Evolutionary conservation across 2,113 vertebrate species (phyloP), one percentile per base, ranked within the genome.

Genomic region (Anseranas semipalmata): DNA sequence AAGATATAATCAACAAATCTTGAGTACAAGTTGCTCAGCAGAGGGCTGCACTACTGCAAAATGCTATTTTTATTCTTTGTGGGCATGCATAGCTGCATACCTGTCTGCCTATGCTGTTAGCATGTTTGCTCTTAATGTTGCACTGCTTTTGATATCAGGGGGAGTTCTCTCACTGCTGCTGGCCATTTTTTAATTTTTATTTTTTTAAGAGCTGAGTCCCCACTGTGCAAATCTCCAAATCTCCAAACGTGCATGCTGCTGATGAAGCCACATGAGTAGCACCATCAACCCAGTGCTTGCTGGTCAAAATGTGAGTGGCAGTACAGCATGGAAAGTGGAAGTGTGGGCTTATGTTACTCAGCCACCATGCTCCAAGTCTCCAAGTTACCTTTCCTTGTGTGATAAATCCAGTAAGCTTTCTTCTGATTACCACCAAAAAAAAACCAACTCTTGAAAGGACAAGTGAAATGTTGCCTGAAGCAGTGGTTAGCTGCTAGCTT

Each of bases 1-100:
- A 70, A 93, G 76, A 75, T 52, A 55, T 66, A 88, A 95, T 95
- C 89, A 90, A 96, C 95, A 95, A 71, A 86, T 90, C 86, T 87
- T 86, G 46, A 87, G 82, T 78, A 81, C 37, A 72, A 50, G 41
- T 93, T 87, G 55, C 76, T 89, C 46, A 46, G 15, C 7, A 6
- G 91, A 84, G 79, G n/a, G 32, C 65, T 87, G 65, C 10, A 4
- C 73, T 43, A 19, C 72, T 75, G 72, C 72, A 41, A 45, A 58
- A 33, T 18, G 72, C 72, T 84, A 6, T 43, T 90, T 89, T 74
- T 77, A 46, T 86, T 73, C 58, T 79, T 80, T 46, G 37, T 73
- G 65, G 46, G 66, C 24, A 30, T 10, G 33, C 41, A 52, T 33
- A 56, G 46, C 85, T 73, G 45, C 37, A 74, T 50, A 71, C 67